A percentile compares a stretch with the other conserved stretches of the same genome.
These are phyloP conservation scores for Corvus cornix DNA, from an alignment of 2,113 vertebrate species.

Conservation along the genomic window DNA sequence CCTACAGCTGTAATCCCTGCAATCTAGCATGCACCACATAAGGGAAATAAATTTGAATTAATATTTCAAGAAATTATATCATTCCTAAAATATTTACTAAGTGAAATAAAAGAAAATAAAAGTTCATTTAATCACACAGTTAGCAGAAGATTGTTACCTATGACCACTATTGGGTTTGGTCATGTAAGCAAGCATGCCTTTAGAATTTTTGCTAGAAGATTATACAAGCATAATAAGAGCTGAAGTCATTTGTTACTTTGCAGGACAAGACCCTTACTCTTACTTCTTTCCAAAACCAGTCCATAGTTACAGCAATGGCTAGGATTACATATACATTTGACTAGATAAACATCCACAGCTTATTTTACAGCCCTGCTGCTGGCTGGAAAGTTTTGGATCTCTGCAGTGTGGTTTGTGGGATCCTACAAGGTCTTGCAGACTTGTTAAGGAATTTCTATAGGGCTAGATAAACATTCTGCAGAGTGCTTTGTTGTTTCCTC, in stretches of 20 bases:
- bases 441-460: constrained; percentile 9
- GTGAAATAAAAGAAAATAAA: not conserved
- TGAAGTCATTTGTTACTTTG: not conserved
- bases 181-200: not conserved
- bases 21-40: not conserved
- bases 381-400: not conserved
- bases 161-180: not conserved
- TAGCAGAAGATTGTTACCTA: not conserved
- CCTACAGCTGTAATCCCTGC: constrained; percentile 86
- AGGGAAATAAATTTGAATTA: not conserved
- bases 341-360: constrained; percentile 22
- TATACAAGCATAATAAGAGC: not conserved
- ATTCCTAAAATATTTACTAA: not conserved
- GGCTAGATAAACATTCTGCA: constrained; percentile 22
- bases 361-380: constrained; percentile 18
- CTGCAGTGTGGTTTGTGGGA: constrained; percentile 1
- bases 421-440: not conserved
- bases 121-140: not conserved
- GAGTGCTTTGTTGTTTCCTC: not conserved
- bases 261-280: not conserved
- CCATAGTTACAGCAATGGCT: not conserved
- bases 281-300: not conserved
- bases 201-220: not conserved
- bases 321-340: constrained; percentile 4
- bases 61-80: not conserved